These are phyloP conservation scores for Panagrolaimus sp. DNA, from an alignment of 1,140 invertebrate genomes.

Conservation along the genomic window DNA sequence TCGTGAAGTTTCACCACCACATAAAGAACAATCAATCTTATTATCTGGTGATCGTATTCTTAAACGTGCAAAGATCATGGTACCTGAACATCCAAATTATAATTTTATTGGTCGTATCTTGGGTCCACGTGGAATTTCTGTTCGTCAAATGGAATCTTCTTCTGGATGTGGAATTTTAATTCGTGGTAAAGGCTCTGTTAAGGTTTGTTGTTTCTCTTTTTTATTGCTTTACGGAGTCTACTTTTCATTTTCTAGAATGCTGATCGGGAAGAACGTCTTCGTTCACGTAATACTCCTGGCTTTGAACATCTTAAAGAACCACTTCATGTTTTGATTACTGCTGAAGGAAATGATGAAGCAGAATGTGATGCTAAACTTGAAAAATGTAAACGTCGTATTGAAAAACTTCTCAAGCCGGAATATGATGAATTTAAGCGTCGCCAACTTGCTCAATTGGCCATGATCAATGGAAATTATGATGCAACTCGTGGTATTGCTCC, in stretches of 20 bases:
- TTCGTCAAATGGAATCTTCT: slow-evolving; percentile 97
- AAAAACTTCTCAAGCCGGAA: slow-evolving; percentile 33
- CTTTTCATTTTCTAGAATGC: slow-evolving; percentile 26
- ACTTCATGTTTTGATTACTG: slow-evolving; percentile 81
- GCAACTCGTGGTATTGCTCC: not conserved
- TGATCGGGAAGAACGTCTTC: slow-evolving; percentile 22
- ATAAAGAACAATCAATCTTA: not conserved
- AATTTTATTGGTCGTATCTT: slow-evolving; percentile 99
- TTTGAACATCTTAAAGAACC: slow-evolving; percentile 99
- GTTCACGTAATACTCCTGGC: slow-evolving; percentile 83
- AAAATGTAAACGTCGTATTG: slow-evolving; percentile 19
- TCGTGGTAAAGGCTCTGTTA: slow-evolving; percentile 97
- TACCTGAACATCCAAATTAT: slow-evolving; percentile 30
- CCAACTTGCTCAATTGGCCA: slow-evolving; percentile 42
- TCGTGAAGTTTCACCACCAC: too few species aligned
- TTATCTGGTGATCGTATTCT: not conserved
- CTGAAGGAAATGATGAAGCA: slow-evolving; percentile 21
- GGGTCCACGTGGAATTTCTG: slow-evolving; percentile 96
- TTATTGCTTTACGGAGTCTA: not conserved
- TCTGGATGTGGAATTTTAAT: slow-evolving; percentile 99
- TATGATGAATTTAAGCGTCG: slow-evolving; percentile 46
- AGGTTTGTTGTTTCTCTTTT: slow-evolving; percentile 70
- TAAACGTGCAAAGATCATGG: not conserved
- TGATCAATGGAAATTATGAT: slow-evolving; percentile 38
- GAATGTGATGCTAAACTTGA: slow-evolving; percentile 27